Evolutionary conservation across 2,888 invertebrate genomes (phyloP), one percentile per base, ranked within the genome.

Genomic region (Dynastes grantii): DNA sequence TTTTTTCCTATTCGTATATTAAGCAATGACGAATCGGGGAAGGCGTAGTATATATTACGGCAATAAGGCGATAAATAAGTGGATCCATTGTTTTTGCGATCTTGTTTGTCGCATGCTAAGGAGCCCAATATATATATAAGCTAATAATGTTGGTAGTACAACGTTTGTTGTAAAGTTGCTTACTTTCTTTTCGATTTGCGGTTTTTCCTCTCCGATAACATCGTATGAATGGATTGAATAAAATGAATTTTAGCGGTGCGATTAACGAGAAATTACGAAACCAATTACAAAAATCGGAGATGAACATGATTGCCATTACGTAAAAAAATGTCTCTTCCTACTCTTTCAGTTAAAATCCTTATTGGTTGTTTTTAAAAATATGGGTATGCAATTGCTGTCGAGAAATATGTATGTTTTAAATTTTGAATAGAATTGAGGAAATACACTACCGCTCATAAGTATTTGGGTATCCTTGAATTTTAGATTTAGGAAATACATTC

Each of bases 1-100:
- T 22, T 49, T 70, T 29, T 53, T 70, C 29, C 32, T 8, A 58
- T 53, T 70, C 53, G 70, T 32, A 53, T 70, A 32, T n/a, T 37
- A 9, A 70, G 53, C 37, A 53, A 37, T 53, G 51, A 53, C 53
- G 70, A 70, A 37, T 27, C 22, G 6, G 13, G 32, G 32, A 70
- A 29, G 53, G 29, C 70, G 27, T 32, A 3, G 13, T 51, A 70
- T 27, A 68, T n/a, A 51, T 53, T 64, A 64, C 29, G n/a, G 32
- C 64, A 40, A 64, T 64, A 64, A 64, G n/a, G 40, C 64, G 64
- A 64, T 64, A 64, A 64, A 64, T 58, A 16, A 58, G 55, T 64
- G 9, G 37, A 13, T 32, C 70, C 29, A 70, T 70, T 70, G 70
- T 70, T 70, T 70, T 70, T 32, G 51, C 53, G 32, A 53, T 70